A percentile compares a stretch with the other conserved stretches of the same genome.
phyloP scores from a whole-genome alignment of 2,797 vertebrate species.

The Tenualosa ilisha region DNA sequence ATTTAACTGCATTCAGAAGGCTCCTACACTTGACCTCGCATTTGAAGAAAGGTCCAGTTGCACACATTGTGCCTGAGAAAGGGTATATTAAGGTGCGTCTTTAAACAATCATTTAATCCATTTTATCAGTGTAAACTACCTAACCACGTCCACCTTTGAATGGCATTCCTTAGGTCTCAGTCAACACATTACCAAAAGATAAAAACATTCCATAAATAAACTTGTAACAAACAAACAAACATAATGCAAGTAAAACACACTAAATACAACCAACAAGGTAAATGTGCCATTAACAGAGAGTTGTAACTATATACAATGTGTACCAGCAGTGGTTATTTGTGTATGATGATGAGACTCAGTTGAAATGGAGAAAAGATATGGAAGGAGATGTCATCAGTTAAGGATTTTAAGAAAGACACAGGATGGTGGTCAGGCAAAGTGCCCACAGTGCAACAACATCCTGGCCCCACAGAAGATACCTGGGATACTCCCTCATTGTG shows the following conservation, averaged over 20 bases:
- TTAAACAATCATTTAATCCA: not conserved
- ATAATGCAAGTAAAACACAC: not conserved
- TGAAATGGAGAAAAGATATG: not conserved
- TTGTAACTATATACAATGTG: not conserved
- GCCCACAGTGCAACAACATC: not conserved
- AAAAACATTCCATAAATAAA: slow-evolving; percentile 64
- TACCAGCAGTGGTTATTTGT: slow-evolving; percentile 11
- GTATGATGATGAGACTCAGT: not conserved
- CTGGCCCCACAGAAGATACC: slow-evolving; percentile 2
- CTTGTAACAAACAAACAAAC: slow-evolving; percentile 63
- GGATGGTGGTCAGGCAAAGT: not conserved
- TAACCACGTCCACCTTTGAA: not conserved
- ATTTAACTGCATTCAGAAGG: not conserved
- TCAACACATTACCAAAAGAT: slow-evolving; percentile 38
- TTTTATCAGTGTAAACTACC: slow-evolving; percentile 8
- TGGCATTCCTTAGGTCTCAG: slow-evolving; percentile 23
- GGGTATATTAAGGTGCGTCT: not conserved
- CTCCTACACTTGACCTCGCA: not conserved
- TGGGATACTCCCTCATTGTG: not conserved
- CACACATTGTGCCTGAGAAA: not conserved
- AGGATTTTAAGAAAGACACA: not conserved
- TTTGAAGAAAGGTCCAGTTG: not conserved
- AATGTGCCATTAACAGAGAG: not conserved
- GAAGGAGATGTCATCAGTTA: not conserved
- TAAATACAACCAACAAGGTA: not conserved